Base-by-base conservation (phyloP, 2,113 vertebrate genomes). In the Hemichromis elongatus region DNA sequence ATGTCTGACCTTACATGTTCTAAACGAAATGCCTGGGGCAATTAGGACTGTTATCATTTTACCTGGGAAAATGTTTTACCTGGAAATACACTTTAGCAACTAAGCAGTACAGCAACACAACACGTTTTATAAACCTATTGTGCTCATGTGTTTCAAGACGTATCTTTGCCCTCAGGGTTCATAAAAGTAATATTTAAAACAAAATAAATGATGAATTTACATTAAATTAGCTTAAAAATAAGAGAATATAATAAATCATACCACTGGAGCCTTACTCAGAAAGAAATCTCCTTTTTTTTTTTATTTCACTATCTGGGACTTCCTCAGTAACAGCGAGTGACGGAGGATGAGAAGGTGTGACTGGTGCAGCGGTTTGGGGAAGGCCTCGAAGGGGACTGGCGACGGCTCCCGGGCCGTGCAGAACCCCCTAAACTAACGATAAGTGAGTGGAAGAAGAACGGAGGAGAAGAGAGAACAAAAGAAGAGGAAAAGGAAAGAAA, bases 11-110 rank as follows among this genome's bases (percentile, higher is more conserved):
- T 83, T 81, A 81, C 35, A 79, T 16, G 35, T 55, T 77, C 21
- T 52, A 33, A 73, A 52, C 10, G 19, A 86, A 66, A 92, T 5
- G 77, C 24, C 80, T 24, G 30, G 53, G 11, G 83, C 81, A 87
- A 93, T 93, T 92, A 37, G 59, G 47, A 16, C 63, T n/a, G n/a
- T 80, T 37, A 54, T 50, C 19, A 18, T 82, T 68, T 73, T 9
- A 77, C 30, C 66, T 11, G 42, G 19, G 42, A 82, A 30, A 26
- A 21, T 89, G 83, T 45, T 83, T 80, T 35, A 56, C 4, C 52
- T 19, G 77, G 37, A 82, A 52, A 81, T n/a, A 77, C 28, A 33
- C 9, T 18, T 42, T 7, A 85, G 35, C 6, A 14, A 42, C 61
- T 77, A 26, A 47, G 56, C 24, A 35, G 45, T 21, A 50, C 19